Evolutionary conservation across 2,888 invertebrate species (phyloP).

Genomic region (Sepiola atlantica): DNA sequence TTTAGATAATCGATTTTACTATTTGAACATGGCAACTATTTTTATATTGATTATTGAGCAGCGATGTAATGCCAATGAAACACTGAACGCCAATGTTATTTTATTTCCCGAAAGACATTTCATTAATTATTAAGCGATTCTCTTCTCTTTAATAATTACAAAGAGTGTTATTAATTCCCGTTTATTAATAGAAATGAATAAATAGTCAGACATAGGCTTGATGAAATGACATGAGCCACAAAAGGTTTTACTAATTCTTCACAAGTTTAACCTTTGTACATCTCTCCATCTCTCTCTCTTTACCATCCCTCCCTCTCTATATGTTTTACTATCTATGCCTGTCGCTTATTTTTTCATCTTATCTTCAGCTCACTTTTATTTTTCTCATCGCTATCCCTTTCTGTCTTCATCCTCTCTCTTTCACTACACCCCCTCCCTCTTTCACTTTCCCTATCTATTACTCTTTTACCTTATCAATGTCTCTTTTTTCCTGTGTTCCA

Average conservation of each 20-base stretch:
- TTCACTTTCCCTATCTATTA: no score
- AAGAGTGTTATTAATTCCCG: not conserved
- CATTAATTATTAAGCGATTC: not conserved
- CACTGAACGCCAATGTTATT: not conserved
- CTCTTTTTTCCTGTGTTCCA: no score
- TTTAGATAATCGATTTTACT: not conserved
- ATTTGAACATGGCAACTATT: not conserved
- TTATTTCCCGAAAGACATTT: not conserved
- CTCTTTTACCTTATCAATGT: no score
- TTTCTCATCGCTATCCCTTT: no score
- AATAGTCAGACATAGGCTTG: not conserved
- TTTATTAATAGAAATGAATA: not conserved
- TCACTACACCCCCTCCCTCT: no score
- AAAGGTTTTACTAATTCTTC: not conserved
- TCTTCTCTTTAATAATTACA: not conserved
- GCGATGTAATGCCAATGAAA: not conserved
- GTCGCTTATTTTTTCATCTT: no score
- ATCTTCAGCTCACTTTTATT: no score
- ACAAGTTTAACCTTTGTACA: no score
- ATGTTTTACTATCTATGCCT: no score
- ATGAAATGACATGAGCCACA: not conserved
- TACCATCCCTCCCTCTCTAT: no score
- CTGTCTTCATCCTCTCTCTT: no score
- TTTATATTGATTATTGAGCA: not conserved
- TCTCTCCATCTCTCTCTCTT: no score